Base-by-base conservation (phyloP, 2,888 invertebrate species). In the Megalurothrips usitatus region DNA sequence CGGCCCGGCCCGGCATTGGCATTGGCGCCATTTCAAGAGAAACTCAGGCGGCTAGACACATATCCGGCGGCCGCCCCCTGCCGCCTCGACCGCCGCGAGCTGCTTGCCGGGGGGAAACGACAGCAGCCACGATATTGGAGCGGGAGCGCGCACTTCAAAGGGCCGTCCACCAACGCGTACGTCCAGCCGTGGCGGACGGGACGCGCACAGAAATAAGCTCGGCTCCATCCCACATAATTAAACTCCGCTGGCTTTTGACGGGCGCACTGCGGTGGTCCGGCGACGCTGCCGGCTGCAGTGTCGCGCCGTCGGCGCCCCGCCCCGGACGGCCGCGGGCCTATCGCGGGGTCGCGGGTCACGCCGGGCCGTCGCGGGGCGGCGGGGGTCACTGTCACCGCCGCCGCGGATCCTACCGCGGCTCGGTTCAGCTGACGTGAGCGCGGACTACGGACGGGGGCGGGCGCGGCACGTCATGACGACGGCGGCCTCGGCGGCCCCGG, bases 1-100 rank as follows among this genome's bases (percentile, higher is more conserved):
- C 68, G n/a, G 23, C 23, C 12, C n/a, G 23, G 68, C 68, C 14
- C 10, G 26, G 26, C 6, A 11, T 23, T 11, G 23, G 68, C 23
- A 12, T 26, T 75, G 68, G 68, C 68, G 68, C 23, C 68, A 75
- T 75, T 75, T 75, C 68, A 75, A 75, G 68, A 75, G 23, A 75
- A 75, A 75, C 68, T 26, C 11, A 75, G 10, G 12, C 68, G 26
- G 26, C 26, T 26, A 12, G 23, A 0, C 23, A 10, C 68, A 23
- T 11, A 23, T 23, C 11, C 11, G 23, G 4, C 9, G 63, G n/a
- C 63, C 19, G 2, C 63, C n/a, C 9, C 63, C 19, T 8, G 23
- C 23, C 11, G 68, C n/a, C 3, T 19, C 68, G 23, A 68, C 19
- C 11, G 1, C 68, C n/a, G 10, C 11, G 23, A 1, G 9, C 12